A percentile compares a stretch with the other conserved stretches of the same genome.
These are phyloP conservation scores for Dynastes maya DNA, from an alignment of 2,888 invertebrate species.

Conservation along the genomic window DNA sequence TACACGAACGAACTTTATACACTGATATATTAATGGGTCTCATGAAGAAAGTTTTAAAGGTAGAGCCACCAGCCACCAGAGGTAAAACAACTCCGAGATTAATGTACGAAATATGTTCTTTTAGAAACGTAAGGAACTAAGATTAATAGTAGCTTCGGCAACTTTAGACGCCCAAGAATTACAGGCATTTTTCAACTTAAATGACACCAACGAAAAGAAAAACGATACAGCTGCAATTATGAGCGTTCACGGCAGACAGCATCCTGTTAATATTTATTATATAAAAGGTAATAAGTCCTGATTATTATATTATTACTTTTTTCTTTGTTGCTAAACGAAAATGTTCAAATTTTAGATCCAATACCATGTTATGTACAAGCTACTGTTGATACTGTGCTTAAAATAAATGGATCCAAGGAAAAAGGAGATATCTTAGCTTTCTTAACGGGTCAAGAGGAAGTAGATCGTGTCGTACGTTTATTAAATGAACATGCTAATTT, in stretches of 20 bases:
- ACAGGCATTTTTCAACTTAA: conserved; percentile 82
- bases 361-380: conserved; percentile 92
- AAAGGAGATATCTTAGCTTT: conserved; percentile 94
- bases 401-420: conserved; percentile 89
- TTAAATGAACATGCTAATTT: conserved; percentile 77
- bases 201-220: conserved; percentile 66
- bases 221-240: conserved; percentile 86
- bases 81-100: not conserved
- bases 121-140: conserved; percentile 85
- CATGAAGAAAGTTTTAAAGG: conserved; percentile 90
- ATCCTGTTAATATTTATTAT: conserved; percentile 91
- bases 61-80: conserved; percentile 62
- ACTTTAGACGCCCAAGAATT: conserved; percentile 94
- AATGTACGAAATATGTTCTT: conserved; percentile 14
- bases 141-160: conserved; percentile 93
- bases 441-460: conserved; percentile 95
- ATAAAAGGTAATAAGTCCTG: conserved; percentile 74
- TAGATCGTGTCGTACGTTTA: conserved; percentile 81
- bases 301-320: not conserved
- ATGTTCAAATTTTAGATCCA: conserved; percentile 75
- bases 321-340: not conserved
- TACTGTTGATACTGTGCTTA: conserved; percentile 89
- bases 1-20: conserved; percentile 93
- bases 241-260: conserved; percentile 90
- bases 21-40: conserved; percentile 96